Conservation (phyloP, 2,113 vertebrate genomes). For the Cinclus cinclus region DNA sequence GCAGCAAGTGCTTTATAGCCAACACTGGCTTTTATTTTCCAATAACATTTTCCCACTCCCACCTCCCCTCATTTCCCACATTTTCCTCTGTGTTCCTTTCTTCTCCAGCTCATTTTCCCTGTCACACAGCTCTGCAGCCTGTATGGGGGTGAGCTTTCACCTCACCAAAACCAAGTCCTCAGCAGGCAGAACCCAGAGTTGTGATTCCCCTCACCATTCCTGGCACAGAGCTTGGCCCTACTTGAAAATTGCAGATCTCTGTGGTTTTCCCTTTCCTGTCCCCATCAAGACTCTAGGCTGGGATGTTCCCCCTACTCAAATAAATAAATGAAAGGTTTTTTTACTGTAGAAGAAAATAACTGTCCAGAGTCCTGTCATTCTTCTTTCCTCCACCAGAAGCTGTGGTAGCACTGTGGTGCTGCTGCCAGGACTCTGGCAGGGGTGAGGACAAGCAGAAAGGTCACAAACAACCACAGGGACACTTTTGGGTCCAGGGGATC, state of each 20-base stretch:
- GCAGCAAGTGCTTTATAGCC: neutral
- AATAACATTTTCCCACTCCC: neutral
- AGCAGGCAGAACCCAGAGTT: neutral
- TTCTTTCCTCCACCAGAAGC: neutral
- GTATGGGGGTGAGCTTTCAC: neutral
- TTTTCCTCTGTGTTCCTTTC: neutral
- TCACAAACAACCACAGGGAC: neutral
- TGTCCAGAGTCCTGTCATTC: neutral
- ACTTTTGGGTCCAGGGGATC: neutral
- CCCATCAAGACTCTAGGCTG: neutral
- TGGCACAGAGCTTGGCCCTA: neutral
- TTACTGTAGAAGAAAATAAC: neutral
- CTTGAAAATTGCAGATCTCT: neutral
- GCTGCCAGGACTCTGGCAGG: neutral
- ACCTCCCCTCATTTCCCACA: neutral
- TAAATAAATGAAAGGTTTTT: neutral
- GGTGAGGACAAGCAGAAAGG: neutral
- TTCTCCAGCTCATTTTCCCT: neutral
- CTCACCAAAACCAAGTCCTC: neutral
- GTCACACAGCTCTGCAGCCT: neutral
- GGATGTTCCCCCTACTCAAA: neutral
- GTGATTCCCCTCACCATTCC: neutral
- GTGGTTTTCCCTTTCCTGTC: neutral
- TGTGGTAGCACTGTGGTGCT: accelerated
- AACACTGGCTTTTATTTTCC: neutral